phyloP scores from a whole-genome alignment of 2,888 invertebrate species.

The Celastrina argiolus region DNA sequence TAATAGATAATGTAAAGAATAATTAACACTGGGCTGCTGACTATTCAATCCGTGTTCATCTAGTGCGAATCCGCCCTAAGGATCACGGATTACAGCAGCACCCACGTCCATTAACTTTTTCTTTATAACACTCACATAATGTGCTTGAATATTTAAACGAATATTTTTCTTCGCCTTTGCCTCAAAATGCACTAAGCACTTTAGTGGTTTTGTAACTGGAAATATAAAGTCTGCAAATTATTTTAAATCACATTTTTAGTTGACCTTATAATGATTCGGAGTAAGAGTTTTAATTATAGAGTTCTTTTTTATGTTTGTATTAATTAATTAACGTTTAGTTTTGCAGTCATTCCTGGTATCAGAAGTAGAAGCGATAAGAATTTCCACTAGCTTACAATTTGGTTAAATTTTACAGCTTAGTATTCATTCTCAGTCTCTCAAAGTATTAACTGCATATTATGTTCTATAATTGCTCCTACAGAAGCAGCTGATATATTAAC shows the following conservation, averaged over 20 bases:
- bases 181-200: not conserved
- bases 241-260: not conserved
- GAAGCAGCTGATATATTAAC: not conserved
- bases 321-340: not conserved
- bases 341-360: too few relatives aligned
- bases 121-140: not conserved
- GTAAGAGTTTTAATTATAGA: not conserved
- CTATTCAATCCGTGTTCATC: not conserved
- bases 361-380: too few relatives aligned
- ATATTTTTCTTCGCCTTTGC: not conserved
- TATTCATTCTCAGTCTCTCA: not conserved
- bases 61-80: not conserved
- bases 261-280: not conserved
- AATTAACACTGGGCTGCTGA: not conserved
- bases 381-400: too few relatives aligned
- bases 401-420: too few relatives aligned
- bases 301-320: not conserved
- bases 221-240: not conserved
- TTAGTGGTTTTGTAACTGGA: not conserved
- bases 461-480: too few relatives aligned
- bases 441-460: too few relatives aligned
- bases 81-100: conserved; percentile 5
- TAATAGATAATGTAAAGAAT: not conserved
- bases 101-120: conserved; percentile 13
- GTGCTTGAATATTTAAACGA: not conserved